These are phyloP conservation scores for Limnephilus rhombicus DNA, from an alignment of 2,888 invertebrate genomes.

Conservation along the genomic window DNA sequence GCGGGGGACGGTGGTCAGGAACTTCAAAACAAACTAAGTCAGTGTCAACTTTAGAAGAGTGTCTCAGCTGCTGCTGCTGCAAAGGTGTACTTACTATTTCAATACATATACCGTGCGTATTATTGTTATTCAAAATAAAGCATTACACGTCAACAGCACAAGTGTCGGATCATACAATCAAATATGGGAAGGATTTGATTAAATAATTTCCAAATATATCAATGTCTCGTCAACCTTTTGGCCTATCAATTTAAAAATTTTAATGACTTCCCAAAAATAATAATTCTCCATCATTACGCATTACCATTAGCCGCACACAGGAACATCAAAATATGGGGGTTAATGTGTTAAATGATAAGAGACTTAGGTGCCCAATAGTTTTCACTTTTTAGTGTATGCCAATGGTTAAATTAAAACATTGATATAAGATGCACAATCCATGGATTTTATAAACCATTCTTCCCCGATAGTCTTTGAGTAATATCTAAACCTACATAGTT, in stretches of 20 bases:
- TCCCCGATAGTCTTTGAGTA: not conserved
- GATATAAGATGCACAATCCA: not conserved
- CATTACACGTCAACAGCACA: constrained; percentile 8
- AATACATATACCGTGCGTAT: not conserved
- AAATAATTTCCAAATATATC: not conserved
- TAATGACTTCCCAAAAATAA: not conserved
- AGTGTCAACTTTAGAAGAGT: constrained; percentile 47
- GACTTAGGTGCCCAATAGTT: not conserved
- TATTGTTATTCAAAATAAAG: constrained; percentile 21
- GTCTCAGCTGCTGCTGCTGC: constrained; percentile 43
- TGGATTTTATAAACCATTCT: not conserved
- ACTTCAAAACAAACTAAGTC: constrained; percentile 54
- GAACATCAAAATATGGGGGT: not conserved
- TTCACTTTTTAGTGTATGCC: not conserved
- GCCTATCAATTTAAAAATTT: not conserved
- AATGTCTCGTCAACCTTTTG: not conserved
- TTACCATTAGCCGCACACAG: not conserved
- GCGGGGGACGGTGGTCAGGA: constrained; percentile 51
- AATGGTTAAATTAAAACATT: not conserved
- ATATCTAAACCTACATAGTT: not conserved
- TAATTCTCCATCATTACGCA: not conserved
- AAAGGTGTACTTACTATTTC: not conserved
- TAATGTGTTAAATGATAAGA: not conserved
- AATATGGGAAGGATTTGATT: constrained; percentile 38
- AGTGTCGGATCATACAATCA: constrained; percentile 26